Evolutionary conservation across 2,797 vertebrate genomes (phyloP), one percentile per base, ranked within the genome.

Genomic region (Sebastes nivosus): DNA sequence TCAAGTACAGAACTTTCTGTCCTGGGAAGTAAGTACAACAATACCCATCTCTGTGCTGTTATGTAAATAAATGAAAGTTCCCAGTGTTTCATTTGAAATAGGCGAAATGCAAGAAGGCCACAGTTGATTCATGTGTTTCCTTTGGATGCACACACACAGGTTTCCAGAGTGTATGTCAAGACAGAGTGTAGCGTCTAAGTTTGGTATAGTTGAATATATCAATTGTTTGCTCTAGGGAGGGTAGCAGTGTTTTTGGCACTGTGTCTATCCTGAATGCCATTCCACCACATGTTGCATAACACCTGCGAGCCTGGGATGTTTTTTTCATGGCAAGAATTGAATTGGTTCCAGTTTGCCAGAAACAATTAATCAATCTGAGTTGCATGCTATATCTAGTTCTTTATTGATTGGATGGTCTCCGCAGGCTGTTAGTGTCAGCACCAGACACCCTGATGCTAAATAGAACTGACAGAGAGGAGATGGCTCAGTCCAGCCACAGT

Each of bases 341-440:
- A 82, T 66, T 74, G 65, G 54, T 89, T 91, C 79, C 76, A 89
- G 68, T 85, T 87, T 86, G 30, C 52, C 73, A 66, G 68, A 86
- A 82, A 89, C 67, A 79, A 82, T 81, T 57, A 77, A 86, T 89
- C 79, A 86, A 46, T 83, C 30, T 2, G 57, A 72, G 30, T 80
- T 84, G 73, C 82, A 64, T 82, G 63, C 67, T 88, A 54, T 77
- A 87, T 86, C 84, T 73, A 82, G 87, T 69, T 77, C 63, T 77
- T 72, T 88, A 91, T 91, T 73, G 90, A 93, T 77, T 72, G 25
- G 69, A 55, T 59, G 42, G 71, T 80, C 42, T 86, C 85, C 1
- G 38, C 80, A 80, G 80, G 80, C 87, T 82, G 52, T 80, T 68
- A 38, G 73, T 81, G 75, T 88, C 84, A 78, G 52, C 27, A 59